Evolutionary conservation across 2,888 invertebrate genomes (phyloP), one percentile per base, ranked within the genome.

Genomic region (Idaea straminata): DNA sequence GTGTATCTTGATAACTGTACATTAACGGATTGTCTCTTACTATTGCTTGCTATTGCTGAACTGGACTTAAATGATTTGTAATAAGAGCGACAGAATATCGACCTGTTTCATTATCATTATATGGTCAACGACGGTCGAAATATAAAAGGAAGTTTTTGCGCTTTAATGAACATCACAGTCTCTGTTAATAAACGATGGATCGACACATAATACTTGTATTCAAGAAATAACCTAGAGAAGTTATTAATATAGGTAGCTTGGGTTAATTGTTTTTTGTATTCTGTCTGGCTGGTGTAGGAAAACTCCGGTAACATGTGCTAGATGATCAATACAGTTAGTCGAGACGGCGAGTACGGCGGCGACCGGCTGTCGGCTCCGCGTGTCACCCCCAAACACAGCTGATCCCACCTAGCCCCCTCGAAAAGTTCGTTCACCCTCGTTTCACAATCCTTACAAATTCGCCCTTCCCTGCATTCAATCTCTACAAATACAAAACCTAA

Each of bases 371-470:
- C 87, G 85, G 88, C 88, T 77, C 86, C 85, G 83, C 86, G 85
- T 85, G 87, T 83, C 88, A 83, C 89, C 92, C 91, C 87, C 79
- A 87, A 88, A 88, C 85, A 87, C 91, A 92, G 92, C 92, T 92
- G 92, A 91, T 91, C 81, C 86, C 81, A 83, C 85, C 84, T 83
- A 80, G 81, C 82, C 84, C 83, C 84, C 78, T 78, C 77, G 74
- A 78, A 68, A 77, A 83, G 87, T 87, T 83, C 87, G 84, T 88
- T 88, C 85, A 88, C 89, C 89, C 88, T 83, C 82, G 83, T 78
- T 75, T 82, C 63, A 80, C 80, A 77, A 78, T 66, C 77, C 70
- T 77, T 78, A 76, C 69, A 73, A 59, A 59, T 34, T 25, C 66
- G 73, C 78, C 81, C 83, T 85, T 85, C 80, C 72, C 66, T 81